These are phyloP conservation scores for Rallus limicola DNA, from an alignment of 2,113 vertebrate species.

Conservation along the genomic window DNA sequence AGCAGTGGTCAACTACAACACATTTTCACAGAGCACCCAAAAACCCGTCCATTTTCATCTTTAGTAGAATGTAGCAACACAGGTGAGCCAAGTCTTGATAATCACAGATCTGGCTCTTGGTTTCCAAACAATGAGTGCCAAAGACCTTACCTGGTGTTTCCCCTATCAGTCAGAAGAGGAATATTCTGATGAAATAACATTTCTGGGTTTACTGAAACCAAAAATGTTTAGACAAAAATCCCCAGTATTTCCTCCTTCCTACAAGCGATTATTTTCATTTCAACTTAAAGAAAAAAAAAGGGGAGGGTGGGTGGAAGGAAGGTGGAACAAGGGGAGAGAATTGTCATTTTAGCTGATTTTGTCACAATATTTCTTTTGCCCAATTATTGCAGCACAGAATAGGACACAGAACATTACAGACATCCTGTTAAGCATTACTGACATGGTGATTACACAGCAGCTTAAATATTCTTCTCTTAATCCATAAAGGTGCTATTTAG, in stretches of 20 bases:
- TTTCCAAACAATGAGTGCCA: background rate
- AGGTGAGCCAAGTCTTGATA: too few species aligned
- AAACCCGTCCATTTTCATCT: background rate
- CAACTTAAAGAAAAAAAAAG: background rate
- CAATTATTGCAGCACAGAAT: background rate
- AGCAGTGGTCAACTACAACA: background rate
- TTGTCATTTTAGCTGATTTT: background rate
- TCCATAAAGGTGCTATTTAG: background rate
- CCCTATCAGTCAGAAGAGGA: background rate
- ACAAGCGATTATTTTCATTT: background rate
- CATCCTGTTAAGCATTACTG: background rate
- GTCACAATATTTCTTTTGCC: background rate
- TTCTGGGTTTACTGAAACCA: background rate
- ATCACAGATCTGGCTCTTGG: background rate
- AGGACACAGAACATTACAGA: background rate
- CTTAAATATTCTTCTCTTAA: background rate
- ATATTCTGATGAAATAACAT: background rate
- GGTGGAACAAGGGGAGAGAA: accelerated
- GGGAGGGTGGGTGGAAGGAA: accelerated
- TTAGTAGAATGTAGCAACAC: background rate
- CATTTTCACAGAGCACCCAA: background rate
- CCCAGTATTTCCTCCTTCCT: background rate
- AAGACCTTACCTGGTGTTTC: background rate
- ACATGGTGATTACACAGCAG: background rate
- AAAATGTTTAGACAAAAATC: background rate